These are phyloP conservation scores for Solea solea DNA, from an alignment of 2,113 vertebrate genomes.

Conservation along the genomic window DNA sequence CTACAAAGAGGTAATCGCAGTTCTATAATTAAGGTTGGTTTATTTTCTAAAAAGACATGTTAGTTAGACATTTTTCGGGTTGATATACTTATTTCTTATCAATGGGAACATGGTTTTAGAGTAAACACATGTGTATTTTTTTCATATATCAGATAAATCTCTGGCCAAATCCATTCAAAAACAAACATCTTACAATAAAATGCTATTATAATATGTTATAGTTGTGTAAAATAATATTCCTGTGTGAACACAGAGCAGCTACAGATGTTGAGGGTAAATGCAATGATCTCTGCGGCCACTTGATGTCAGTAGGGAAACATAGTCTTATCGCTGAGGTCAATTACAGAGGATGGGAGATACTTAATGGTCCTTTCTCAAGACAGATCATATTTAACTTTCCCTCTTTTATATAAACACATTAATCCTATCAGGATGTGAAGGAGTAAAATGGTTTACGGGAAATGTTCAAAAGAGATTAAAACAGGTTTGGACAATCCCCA, in stretches of 20 bases:
- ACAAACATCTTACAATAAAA: too few relatives aligned
- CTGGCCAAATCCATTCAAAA: not conserved
- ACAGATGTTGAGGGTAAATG: conserved; percentile 17
- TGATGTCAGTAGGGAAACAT: conserved; percentile 70
- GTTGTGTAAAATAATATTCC: not conserved
- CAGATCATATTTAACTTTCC: not conserved
- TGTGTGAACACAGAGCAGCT: not conserved
- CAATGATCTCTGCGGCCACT: conserved; percentile 59
- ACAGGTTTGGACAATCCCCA: not conserved
- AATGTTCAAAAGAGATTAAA: not conserved
- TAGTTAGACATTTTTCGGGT: not conserved
- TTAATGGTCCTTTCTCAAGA: conserved; percentile 14
- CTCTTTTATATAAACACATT: not conserved
- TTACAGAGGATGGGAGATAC: conserved; percentile 21
- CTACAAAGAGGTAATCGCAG: conserved; percentile 44
- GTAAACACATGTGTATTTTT: not conserved
- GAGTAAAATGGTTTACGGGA: not conserved
- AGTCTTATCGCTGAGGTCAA: conserved; percentile 21
- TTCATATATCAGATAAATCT: not conserved
- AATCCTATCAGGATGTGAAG: not conserved
- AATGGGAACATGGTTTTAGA: not conserved
- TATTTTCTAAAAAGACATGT: not conserved
- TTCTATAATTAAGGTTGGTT: conserved; percentile 43
- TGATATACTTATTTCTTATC: not conserved
- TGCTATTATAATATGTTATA: not conserved